These are phyloP conservation scores for Caerostris extrusa DNA, from an alignment of 1,140 invertebrate species.

Conservation along the genomic window DNA sequence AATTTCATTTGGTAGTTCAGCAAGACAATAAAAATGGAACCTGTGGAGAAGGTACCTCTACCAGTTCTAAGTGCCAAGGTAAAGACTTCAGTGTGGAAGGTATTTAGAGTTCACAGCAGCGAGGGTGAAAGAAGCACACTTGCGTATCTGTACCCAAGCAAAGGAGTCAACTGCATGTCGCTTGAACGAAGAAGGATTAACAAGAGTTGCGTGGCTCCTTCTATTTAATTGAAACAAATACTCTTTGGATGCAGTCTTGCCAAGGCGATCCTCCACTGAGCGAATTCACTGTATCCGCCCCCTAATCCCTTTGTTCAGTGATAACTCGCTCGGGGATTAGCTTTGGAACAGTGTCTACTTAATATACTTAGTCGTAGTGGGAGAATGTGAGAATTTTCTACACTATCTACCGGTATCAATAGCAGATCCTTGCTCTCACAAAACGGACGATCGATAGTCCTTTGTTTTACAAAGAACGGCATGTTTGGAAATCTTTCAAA, in stretches of 20 bases:
- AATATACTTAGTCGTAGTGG: slow-evolving; percentile 15
- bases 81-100: neutral
- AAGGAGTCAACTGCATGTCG: slow-evolving; percentile 23
- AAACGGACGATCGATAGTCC: slow-evolving; percentile 18
- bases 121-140: neutral
- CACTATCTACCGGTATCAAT: slow-evolving; percentile 26
- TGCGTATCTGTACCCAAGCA: slow-evolving; percentile 5
- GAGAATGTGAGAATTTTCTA: slow-evolving; percentile 23
- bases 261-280: slow-evolving; percentile 2
- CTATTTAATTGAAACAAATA: slow-evolving; percentile 71
- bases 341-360: slow-evolving; percentile 70
- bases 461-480: slow-evolving; percentile 45
- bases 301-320: slow-evolving; percentile 70
- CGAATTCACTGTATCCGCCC: slow-evolving; percentile 17
- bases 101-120: neutral
- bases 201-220: neutral
- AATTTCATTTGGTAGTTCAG: no score
- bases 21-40: neutral
- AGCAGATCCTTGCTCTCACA: slow-evolving; percentile 14
- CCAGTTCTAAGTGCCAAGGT: neutral
- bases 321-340: slow-evolving; percentile 67
- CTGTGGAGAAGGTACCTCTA: neutral
- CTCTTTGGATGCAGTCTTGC: neutral
- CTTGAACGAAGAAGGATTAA: slow-evolving; percentile 35
- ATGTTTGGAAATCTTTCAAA: neutral